Percentiles rank a stretch among this genome's conserved stretches.
These are phyloP conservation scores for Pharmacophagus antenor DNA, from an alignment of 2,888 invertebrate species.

Conservation along the genomic window DNA sequence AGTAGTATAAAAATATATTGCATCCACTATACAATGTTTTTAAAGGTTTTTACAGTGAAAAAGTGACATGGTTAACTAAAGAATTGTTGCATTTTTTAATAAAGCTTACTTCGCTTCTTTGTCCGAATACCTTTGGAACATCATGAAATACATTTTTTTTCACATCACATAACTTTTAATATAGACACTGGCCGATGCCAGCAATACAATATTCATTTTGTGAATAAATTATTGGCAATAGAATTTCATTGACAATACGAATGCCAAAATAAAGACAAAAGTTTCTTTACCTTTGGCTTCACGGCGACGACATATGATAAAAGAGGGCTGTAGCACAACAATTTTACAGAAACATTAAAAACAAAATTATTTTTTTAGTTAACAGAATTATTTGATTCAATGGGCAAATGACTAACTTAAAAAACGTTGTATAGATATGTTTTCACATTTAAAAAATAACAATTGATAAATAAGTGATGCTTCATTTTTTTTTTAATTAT, in stretches of 20 bases:
- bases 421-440: not conserved
- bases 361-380: not conserved
- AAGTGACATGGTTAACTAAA: too few species aligned
- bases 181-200: not conserved
- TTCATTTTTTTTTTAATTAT: too few species aligned
- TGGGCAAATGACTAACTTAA: not conserved
- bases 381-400: not conserved
- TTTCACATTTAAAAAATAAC: too few species aligned
- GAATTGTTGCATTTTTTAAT: too few species aligned
- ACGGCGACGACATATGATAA: constrained; percentile 1
- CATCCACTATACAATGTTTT: too few species aligned
- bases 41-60: too few species aligned
- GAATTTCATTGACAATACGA: constrained; percentile 1
- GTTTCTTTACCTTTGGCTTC: constrained; percentile 3
- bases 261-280: constrained; percentile 9
- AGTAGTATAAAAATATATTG: too few species aligned
- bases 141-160: too few species aligned
- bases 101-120: too few species aligned
- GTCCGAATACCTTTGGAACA: too few species aligned
- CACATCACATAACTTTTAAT: not conserved
- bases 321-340: not conserved
- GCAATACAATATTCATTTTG: not conserved
- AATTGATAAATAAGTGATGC: too few species aligned
- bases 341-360: not conserved
- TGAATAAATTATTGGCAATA: constrained; percentile 20